Conservation (phyloP, 2,113 vertebrate genomes). For the Lampris megalopsis region DNA sequence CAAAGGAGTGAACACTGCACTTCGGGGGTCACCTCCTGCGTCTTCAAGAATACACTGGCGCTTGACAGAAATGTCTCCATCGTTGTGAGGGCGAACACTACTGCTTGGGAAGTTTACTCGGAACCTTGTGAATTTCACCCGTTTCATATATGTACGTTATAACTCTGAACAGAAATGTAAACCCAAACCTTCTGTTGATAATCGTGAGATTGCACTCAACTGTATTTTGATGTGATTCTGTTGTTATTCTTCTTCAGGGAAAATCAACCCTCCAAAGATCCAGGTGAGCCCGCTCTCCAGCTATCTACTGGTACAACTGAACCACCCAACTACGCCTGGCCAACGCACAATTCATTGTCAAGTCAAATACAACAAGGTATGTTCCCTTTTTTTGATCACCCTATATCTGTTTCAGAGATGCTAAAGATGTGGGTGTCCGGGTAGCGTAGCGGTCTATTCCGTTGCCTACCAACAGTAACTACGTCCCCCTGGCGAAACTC, state of each 20-base stretch:
- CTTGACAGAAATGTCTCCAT: neutral
- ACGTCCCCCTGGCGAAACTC: too few species aligned
- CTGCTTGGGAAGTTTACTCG: constrained; percentile 44
- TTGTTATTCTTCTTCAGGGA: constrained; percentile 46
- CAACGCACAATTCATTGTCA: constrained; percentile 41
- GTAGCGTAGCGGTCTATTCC: too few species aligned
- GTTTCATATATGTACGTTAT: constrained; percentile 54
- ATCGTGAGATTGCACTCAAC: neutral
- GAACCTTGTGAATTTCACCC: constrained; percentile 17
- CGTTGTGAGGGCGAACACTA: constrained; percentile 57
- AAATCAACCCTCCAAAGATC: constrained; percentile 38
- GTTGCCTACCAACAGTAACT: too few species aligned
- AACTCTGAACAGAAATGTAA: neutral
- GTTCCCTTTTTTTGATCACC: neutral
- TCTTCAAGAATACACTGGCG: rapidly evolving
- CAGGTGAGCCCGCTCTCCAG: neutral
- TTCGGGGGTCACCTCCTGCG: constrained; percentile 14
- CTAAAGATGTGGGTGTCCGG: too few species aligned
- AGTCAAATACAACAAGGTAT: constrained; percentile 67
- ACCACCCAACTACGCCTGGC: rapidly evolving
- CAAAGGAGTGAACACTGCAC: neutral
- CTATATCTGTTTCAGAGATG: too few species aligned
- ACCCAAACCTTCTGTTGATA: neutral
- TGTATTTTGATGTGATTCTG: neutral
- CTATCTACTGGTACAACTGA: constrained; percentile 40